Evolutionary conservation across 2,797 vertebrate genomes (phyloP).

Genomic region (Alcedo quadribrachys): DNA sequence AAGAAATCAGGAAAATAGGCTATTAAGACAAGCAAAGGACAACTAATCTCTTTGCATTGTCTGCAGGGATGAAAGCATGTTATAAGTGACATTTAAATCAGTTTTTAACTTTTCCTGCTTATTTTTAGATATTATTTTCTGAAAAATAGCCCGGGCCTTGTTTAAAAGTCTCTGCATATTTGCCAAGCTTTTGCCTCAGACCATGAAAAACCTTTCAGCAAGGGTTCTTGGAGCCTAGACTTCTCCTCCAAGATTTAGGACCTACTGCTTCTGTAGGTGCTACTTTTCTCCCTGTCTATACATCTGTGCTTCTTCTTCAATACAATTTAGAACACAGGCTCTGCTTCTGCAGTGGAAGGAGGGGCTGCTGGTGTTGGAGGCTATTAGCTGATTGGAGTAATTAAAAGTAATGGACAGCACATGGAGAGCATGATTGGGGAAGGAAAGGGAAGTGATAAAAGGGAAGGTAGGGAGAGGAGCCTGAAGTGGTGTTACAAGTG

Average conservation of each 20-base stretch:
- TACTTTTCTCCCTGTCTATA: background rate
- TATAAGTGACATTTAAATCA: background rate
- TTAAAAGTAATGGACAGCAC: background rate
- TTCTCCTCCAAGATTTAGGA: background rate
- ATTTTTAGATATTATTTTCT: background rate
- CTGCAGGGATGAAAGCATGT: background rate
- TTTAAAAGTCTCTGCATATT: background rate
- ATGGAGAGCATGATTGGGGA: background rate
- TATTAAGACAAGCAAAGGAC: background rate
- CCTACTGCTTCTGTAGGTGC: background rate
- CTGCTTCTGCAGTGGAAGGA: background rate
- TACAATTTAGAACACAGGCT: background rate
- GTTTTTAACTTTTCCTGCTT: background rate
- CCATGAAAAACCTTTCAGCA: background rate
- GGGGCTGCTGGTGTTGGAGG: no score
- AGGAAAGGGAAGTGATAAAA: background rate
- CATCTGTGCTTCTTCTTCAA: background rate
- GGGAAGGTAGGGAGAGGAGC: background rate
- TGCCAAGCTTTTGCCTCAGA: background rate
- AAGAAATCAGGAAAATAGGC: background rate
- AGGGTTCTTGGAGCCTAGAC: background rate
- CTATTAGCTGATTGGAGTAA: background rate
- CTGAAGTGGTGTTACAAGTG: fast-evolving
- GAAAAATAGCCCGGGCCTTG: background rate
- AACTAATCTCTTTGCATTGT: background rate